Conservation (phyloP, 2,797 vertebrate genomes). For the Enteromius argenteus region DNA sequence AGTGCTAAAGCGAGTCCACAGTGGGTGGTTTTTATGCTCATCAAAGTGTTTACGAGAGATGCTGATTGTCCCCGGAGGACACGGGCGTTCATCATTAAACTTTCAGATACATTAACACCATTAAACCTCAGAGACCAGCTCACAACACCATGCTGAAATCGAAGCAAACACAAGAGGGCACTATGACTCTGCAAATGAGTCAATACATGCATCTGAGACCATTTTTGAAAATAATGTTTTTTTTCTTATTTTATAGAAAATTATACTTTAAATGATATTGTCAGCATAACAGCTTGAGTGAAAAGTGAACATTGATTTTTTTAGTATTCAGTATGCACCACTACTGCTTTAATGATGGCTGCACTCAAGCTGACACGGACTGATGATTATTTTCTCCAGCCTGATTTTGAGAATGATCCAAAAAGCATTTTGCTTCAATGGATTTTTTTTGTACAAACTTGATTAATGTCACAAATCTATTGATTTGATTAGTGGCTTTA, state of each 20-base stretch:
- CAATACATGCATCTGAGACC: not conserved
- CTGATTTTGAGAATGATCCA: conserved; percentile 9
- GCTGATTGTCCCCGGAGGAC: not conserved
- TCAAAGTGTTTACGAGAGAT: conserved; percentile 23
- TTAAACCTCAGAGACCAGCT: conserved; percentile 14
- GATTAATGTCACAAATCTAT: not conserved
- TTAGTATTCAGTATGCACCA: not conserved
- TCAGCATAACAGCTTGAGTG: not conserved
- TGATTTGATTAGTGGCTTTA: not conserved
- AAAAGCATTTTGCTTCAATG: conserved; percentile 7
- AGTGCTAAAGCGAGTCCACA: conserved; percentile 3
- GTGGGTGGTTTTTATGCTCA: conserved; percentile 13
- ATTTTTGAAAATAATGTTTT: not conserved
- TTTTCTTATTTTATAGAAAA: not conserved
- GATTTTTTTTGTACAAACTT: not conserved
- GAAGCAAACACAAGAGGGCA: conserved; percentile 53
- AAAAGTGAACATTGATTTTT: not conserved
- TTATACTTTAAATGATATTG: not conserved
- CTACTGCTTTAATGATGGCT: conserved; percentile 2
- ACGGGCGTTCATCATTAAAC: conserved; percentile 3
- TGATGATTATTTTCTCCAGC: not conserved
- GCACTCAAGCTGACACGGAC: not conserved
- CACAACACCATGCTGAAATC: conserved; percentile 1
- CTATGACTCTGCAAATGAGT: conserved; percentile 17
- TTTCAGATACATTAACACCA: conserved; percentile 8